Base-by-base conservation (phyloP, 2,797 vertebrate genomes). In the Neosilurus hyrtlii region DNA sequence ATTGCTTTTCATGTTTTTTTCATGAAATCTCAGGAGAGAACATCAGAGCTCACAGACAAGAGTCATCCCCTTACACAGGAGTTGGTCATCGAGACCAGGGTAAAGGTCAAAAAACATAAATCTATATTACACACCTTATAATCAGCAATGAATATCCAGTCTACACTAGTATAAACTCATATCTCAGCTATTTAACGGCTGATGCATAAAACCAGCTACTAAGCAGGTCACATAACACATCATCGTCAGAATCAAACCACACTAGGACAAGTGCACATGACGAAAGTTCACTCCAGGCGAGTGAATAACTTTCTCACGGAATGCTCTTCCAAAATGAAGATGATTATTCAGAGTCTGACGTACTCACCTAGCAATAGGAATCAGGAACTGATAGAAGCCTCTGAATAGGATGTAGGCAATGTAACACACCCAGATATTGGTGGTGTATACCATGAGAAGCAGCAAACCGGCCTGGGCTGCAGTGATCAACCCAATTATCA, bases 311-410 rank as follows among this genome's bases (percentile, higher is more conserved):
- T 56, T 56, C 15, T 30, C 16, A 54, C 3, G 54, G 15, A 73
- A 73, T 54, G 72, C 2, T 30, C 8, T 56, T 74, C 20, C 30
- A 30, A 30, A 30, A 2, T 6, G 73, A 43, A 35, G 30, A 22
- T 67, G 43, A 22, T 57, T 54, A 18, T 6, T 75, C 51, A 66
- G 18, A 49, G 22, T 1, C 24, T 66, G 18, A 26, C 63, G 15
- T 43, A 96, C 97, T 93, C 88, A 99, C 98, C 94, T 98, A 84
- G 97, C 98, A 0, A 99, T 94, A 15, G 98, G 97, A 86, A 99
- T 96, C 81, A 99, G 94, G 86, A 99, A 97, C 93, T 99, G 98
- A 91, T 99, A 93, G 89, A 95, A 93, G n/a, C 96, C 90, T 0
- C 96, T 94, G 92, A 99, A 99, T 74, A 99, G 87, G 51, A 95